A percentile compares a stretch with the other conserved stretches of the same genome.
Evolutionary conservation across 1,140 invertebrate genomes (phyloP).

Genomic region (Pogonomyrmex barbatus): DNA sequence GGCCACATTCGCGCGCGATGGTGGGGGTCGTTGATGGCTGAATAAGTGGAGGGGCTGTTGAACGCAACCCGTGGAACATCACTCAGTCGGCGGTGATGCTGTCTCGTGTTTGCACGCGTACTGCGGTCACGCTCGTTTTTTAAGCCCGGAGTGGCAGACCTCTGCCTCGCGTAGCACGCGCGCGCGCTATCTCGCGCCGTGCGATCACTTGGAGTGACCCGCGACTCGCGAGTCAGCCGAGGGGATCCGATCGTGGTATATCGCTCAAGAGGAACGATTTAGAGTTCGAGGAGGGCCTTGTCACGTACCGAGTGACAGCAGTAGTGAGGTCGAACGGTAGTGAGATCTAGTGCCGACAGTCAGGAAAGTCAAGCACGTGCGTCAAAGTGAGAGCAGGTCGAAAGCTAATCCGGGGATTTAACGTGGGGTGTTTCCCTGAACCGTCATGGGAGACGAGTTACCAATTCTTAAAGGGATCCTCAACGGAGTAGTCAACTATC

Average conservation of each 20-base stretch:
- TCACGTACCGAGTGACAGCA: not conserved
- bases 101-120: constrained; percentile 85
- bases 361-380: constrained; percentile 50
- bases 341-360: constrained; percentile 56
- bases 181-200: constrained; percentile 54
- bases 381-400: constrained; percentile 30
- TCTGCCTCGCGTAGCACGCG: constrained; percentile 42
- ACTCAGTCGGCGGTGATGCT: constrained; percentile 88
- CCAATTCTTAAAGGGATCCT: constrained; percentile 95
- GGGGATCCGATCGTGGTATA: constrained; percentile 31
- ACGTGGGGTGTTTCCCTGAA: constrained; percentile 52
- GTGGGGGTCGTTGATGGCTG: constrained; percentile 85
- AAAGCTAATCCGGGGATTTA: constrained; percentile 3
- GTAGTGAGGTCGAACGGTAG: not conserved
- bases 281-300: not conserved
- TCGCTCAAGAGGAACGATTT: not conserved
- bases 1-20: constrained; percentile 82
- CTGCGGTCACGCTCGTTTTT: constrained; percentile 75
- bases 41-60: constrained; percentile 85
- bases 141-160: constrained; percentile 39
- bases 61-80: constrained; percentile 86
- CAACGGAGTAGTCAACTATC: constrained; percentile 94
- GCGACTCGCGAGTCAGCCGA: constrained; percentile 64
- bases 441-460: constrained; percentile 93
- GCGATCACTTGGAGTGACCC: constrained; percentile 77